phyloP scores from a whole-genome alignment of 1,140 invertebrate genomes.

The Zaprionus tsacasi region DNA sequence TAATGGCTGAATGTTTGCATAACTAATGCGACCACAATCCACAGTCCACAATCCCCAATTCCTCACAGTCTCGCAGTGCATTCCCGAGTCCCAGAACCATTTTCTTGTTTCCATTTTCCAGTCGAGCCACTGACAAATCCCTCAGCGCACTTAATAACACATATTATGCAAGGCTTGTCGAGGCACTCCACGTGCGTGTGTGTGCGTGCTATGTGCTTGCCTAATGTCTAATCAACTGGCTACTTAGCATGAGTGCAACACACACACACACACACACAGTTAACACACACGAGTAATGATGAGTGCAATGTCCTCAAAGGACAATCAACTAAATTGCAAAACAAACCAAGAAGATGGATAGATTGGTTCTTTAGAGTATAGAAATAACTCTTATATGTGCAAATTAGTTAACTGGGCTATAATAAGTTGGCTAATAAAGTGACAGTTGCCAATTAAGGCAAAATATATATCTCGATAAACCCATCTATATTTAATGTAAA shows the following conservation, averaged over 20 bases:
- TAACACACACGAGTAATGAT: constrained; percentile 25
- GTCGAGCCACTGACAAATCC: neutral
- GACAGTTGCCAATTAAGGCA: too few species aligned
- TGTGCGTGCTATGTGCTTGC: neutral
- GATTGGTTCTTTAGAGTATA: too few species aligned
- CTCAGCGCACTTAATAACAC: constrained; percentile 56
- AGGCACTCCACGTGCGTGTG: neutral
- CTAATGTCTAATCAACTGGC: constrained; percentile 55
- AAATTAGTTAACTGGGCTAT: too few species aligned
- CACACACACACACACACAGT: neutral
- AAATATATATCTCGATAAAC: too few species aligned
- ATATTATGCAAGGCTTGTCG: constrained; percentile 59
- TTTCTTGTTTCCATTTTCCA: constrained; percentile 11
- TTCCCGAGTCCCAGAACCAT: constrained; percentile 3
- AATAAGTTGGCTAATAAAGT: too few species aligned
- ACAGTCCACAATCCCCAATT: neutral
- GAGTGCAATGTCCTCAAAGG: constrained; percentile 13
- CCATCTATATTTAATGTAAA: too few species aligned
- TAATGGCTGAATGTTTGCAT: constrained; percentile 73
- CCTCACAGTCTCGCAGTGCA: constrained; percentile 3
- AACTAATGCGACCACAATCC: constrained; percentile 46
- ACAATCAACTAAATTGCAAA: constrained; percentile 3
- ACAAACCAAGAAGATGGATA: neutral
- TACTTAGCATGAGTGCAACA: constrained; percentile 44
- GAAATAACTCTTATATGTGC: too few species aligned